Evolutionary conservation across 64 coral and sea anemone species (phyloP), one percentile per base, ranked within the genome.

Genomic region (Cladopsammia gracilis): DNA sequence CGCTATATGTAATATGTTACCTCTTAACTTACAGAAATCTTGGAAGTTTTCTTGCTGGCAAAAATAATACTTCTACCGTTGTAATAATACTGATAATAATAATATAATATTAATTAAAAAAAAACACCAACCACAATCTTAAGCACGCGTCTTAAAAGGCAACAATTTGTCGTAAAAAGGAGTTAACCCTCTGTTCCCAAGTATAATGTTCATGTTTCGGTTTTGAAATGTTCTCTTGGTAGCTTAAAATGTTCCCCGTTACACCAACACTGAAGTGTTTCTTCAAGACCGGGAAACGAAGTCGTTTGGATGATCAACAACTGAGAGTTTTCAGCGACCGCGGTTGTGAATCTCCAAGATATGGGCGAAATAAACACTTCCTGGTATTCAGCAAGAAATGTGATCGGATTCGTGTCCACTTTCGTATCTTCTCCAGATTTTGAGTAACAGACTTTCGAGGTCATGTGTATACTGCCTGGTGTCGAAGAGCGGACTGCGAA

Each of bases 341-440:
- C 6, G 26, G 14, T 9, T 15, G 57, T n/a, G 9, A 52, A 49
- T 77, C 6, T 64, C 58, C 58, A 64, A 20, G 64, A 7, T 14
- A 46, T 13, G 60, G 45, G 62, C 62, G 16, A 67, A 67, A 25
- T 50, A 46, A n/a, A 49, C 62, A 10, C 19, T 67, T 50, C 44
- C 62, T 64, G 0, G 2, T 4, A 23, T 46, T 84, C 80, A 93
- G 14, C 14, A 60, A 2, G 45, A 10, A 19, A 93, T 13, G 48
- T 93, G 91, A 57, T 90, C 92, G 5, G 75, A 7, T 7, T 98
- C 92, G 16, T 59, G 83, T 20, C 79, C 88, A 44, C 93, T 86
- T 62, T 93, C 91, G 50, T 92, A 85, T 89, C 98, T 89, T 86
- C 83, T 88, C 98, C 98, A 99, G 62, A 96, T 93, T 22, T 94